These are phyloP conservation scores for Rostratula benghalensis DNA, from an alignment of 2,113 vertebrate genomes.

Conservation along the genomic window DNA sequence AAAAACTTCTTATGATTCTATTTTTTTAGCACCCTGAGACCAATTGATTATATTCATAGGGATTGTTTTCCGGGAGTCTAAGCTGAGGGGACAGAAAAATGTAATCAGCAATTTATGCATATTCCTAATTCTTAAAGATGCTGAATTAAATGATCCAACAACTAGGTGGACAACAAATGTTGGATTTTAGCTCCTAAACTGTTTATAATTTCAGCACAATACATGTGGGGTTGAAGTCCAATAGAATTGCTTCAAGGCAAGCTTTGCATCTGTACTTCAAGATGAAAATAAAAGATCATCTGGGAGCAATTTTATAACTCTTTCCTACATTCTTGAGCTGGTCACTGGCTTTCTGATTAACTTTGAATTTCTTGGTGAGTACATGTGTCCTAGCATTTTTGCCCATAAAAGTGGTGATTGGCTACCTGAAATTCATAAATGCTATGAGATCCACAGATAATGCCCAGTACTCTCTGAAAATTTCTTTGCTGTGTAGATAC, in stretches of 20 bases:
- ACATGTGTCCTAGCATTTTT: background rate
- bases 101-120: background rate
- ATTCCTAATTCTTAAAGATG: background rate
- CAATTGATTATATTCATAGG: rapidly evolving
- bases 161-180: background rate
- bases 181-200: background rate
- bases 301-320: background rate
- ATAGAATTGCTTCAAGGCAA: background rate
- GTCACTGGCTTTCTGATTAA: background rate
- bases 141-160: background rate
- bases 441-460: background rate
- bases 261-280: background rate
- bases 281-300: background rate
- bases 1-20: background rate
- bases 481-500: background rate
- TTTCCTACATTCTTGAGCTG: background rate
- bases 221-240: background rate
- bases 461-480: background rate
- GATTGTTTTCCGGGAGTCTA: background rate
- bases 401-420: no score
- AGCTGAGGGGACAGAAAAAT: background rate
- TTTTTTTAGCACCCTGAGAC: background rate
- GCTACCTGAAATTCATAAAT: background rate
- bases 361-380: background rate
- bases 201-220: background rate